These are phyloP conservation scores for Sebastolobus alascanus DNA, from an alignment of 2,797 vertebrate genomes.

Conservation along the genomic window DNA sequence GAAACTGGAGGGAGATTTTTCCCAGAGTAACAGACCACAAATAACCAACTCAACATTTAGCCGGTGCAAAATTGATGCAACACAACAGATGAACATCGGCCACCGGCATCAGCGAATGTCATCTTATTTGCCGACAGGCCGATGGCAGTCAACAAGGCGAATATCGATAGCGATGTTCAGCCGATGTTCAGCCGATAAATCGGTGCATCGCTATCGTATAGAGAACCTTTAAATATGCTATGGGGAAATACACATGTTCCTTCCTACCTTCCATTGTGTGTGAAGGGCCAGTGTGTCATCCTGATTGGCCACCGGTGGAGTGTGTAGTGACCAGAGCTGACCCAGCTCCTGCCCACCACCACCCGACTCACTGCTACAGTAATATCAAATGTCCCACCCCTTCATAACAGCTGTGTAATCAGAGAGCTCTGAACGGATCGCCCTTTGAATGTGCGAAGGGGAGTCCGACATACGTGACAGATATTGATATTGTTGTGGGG, in stretches of 20 bases:
- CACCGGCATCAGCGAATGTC: too few species aligned
- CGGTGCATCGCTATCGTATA: too few species aligned
- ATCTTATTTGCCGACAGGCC: too few species aligned
- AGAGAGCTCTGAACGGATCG: conserved; percentile 48
- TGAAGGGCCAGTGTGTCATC: conserved; percentile 20
- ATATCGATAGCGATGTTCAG: too few species aligned
- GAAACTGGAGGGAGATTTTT: too few species aligned
- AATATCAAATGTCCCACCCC: conserved; percentile 55
- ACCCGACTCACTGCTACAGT: conserved; percentile 3
- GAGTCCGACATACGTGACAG: conserved; percentile 28
- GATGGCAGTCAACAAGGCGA: too few species aligned
- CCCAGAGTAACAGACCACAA: too few species aligned
- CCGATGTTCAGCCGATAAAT: too few species aligned
- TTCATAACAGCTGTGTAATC: conserved; percentile 41
- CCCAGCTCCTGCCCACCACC: conserved; percentile 27
- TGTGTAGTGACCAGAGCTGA: conserved; percentile 48
- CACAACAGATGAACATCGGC: too few species aligned
- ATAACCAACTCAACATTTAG: too few species aligned
- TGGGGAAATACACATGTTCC: not conserved
- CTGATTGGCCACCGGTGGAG: conserved; percentile 31
- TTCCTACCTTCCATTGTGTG: conserved; percentile 31
- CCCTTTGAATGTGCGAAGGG: conserved; percentile 42
- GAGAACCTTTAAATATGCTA: not conserved
- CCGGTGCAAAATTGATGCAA: too few species aligned
- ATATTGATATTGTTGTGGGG: conserved; percentile 13